These are phyloP conservation scores for Leucophora obtusa DNA, from an alignment of 2,888 invertebrate species.

Conservation along the genomic window DNA sequence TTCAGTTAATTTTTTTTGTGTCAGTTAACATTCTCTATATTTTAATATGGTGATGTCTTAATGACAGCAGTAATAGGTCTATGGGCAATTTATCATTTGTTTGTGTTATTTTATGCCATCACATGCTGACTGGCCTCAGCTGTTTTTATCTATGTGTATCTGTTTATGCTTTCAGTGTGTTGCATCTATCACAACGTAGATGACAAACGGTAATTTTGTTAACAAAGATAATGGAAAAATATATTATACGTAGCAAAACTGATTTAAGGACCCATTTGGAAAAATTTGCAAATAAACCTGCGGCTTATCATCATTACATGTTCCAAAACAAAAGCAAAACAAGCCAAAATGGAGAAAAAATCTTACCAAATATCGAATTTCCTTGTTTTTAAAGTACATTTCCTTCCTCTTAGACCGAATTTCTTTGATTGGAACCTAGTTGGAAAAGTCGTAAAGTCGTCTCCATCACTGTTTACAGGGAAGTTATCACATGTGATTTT, in stretches of 20 bases:
- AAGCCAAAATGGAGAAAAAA: too few relatives aligned
- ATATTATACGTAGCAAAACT: not conserved
- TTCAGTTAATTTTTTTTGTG: slow-evolving; percentile 43
- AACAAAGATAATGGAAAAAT: slow-evolving; percentile 1
- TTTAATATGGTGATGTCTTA: slow-evolving; percentile 32
- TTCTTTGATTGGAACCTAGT: too few relatives aligned
- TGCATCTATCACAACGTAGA: not conserved
- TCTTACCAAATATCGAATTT: too few relatives aligned
- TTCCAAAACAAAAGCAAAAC: too few relatives aligned
- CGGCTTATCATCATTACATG: too few relatives aligned
- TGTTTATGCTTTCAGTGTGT: not conserved
- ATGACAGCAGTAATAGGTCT: slow-evolving; percentile 49
- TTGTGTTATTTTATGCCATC: slow-evolving; percentile 37
- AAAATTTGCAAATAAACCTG: not conserved
- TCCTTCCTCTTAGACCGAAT: too few relatives aligned
- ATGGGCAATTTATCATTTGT: slow-evolving; percentile 36
- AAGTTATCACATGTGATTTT: too few relatives aligned
- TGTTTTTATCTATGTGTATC: not conserved
- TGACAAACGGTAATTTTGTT: slow-evolving; percentile 2
- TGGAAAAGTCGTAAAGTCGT: too few relatives aligned
- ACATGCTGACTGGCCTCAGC: slow-evolving; percentile 10
- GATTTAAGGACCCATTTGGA: not conserved
- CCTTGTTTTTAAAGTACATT: too few relatives aligned
- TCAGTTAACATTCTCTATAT: slow-evolving; percentile 14
- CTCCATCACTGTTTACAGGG: too few relatives aligned